These are phyloP conservation scores for Lamprotornis superbus DNA, from an alignment of 2,113 vertebrate genomes.

Conservation along the genomic window DNA sequence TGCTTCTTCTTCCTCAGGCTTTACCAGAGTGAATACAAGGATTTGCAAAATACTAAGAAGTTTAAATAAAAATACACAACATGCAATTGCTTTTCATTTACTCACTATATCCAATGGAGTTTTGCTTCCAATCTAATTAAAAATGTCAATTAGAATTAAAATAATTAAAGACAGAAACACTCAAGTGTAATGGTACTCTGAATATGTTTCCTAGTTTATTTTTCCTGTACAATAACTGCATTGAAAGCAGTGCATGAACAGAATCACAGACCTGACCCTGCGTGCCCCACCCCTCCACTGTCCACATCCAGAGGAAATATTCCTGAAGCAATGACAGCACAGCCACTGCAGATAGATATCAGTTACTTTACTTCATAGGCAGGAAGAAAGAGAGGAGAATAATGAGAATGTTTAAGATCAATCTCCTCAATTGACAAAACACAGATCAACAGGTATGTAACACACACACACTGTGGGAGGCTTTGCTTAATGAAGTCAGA, in stretches of 20 bases:
- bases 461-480: neutral
- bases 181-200: neutral
- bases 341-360: neutral
- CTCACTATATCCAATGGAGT: slow-evolving; percentile 57
- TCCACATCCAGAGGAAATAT: neutral
- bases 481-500: neutral
- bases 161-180: neutral
- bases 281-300: neutral
- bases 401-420: neutral
- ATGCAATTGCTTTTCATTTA: slow-evolving; percentile 32
- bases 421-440: neutral
- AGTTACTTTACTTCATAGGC: neutral
- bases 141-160: slow-evolving; percentile 51
- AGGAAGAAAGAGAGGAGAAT: neutral
- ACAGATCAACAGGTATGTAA: neutral
- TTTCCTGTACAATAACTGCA: neutral
- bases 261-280: neutral
- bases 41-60: neutral
- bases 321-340: neutral
- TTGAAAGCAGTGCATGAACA: neutral
- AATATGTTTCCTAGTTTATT: neutral
- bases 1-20: neutral
- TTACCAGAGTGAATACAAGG: neutral
- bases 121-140: slow-evolving; percentile 69
- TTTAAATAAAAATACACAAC: slow-evolving; percentile 1